A percentile compares a stretch with the other conserved stretches of the same genome.
Evolutionary conservation across 1,140 invertebrate genomes (phyloP).

Genomic region (roundworm (Caenorhabditis elegans)): DNA sequence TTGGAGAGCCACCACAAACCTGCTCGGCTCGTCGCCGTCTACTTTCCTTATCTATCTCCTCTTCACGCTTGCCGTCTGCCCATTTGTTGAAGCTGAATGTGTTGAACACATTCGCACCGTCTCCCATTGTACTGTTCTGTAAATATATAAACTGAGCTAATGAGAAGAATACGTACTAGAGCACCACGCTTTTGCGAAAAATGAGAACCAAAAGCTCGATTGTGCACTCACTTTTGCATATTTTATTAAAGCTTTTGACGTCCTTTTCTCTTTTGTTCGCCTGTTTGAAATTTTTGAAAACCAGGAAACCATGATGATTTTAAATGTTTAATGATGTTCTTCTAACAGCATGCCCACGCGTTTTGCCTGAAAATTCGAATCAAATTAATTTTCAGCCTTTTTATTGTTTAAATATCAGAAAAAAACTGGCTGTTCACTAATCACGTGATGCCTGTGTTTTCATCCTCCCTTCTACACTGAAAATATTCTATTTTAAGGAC

Average conservation of each 20-base stretch:
- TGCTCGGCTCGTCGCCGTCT: constrained; percentile 20
- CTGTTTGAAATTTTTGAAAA: too few species aligned
- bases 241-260: neutral
- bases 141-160: neutral
- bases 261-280: neutral
- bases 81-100: constrained; percentile 42
- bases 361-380: too few species aligned
- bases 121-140: neutral
- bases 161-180: neutral
- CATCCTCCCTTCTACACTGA: too few species aligned
- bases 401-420: too few species aligned
- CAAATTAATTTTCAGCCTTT: too few species aligned
- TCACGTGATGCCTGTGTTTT: too few species aligned
- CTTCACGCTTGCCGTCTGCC: constrained; percentile 39
- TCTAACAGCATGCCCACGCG: too few species aligned
- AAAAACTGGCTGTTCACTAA: too few species aligned
- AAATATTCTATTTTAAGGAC: neutral
- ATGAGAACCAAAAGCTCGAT: neutral
- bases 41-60: constrained; percentile 40
- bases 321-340: too few species aligned
- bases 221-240: neutral
- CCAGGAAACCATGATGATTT: too few species aligned
- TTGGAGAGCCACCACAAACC: constrained; percentile 8
- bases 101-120: constrained; percentile 41
- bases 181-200: too few species aligned